Evolutionary conservation across 2,888 invertebrate genomes (phyloP).

Genomic region (Agriopis leucophaearia): DNA sequence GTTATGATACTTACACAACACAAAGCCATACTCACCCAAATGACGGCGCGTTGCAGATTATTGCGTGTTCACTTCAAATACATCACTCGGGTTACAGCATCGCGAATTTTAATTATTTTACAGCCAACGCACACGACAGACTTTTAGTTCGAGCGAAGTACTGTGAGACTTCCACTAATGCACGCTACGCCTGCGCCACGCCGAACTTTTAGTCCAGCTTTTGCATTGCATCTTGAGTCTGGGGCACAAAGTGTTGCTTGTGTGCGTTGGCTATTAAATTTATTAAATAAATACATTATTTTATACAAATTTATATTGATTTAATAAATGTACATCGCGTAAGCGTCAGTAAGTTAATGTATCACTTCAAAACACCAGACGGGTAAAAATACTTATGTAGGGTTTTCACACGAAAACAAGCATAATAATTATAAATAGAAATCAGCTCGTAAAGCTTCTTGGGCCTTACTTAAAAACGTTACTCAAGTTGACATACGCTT

Average conservation of each 20-base stretch:
- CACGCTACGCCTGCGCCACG: background rate
- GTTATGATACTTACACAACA: conserved; percentile 60
- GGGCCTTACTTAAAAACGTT: too few relatives aligned
- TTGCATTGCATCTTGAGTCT: background rate
- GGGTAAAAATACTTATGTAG: conserved; percentile 4
- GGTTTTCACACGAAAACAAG: conserved; percentile 36
- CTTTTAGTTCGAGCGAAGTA: background rate
- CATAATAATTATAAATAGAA: conserved; percentile 15
- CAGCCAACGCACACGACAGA: background rate
- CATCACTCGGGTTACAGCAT: conserved; percentile 47
- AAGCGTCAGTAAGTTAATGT: conserved; percentile 31
- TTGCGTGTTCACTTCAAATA: conserved; percentile 54
- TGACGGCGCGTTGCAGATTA: conserved; percentile 52
- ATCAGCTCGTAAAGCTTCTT: conserved; percentile 51
- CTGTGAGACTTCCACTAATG: background rate
- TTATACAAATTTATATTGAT: background rate
- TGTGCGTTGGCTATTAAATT: background rate
- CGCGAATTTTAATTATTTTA: conserved; percentile 7
- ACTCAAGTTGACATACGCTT: too few relatives aligned
- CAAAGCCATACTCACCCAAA: conserved; percentile 63
- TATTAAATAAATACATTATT: background rate
- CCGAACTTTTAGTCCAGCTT: background rate
- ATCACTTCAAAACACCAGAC: conserved; percentile 59
- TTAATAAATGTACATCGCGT: conserved; percentile 5
- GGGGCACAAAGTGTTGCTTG: background rate